Percentiles rank a stretch among this genome's conserved stretches.
phyloP scores from a whole-genome alignment of 2,888 invertebrate genomes.

The Digitonthophagus gazella region DNA sequence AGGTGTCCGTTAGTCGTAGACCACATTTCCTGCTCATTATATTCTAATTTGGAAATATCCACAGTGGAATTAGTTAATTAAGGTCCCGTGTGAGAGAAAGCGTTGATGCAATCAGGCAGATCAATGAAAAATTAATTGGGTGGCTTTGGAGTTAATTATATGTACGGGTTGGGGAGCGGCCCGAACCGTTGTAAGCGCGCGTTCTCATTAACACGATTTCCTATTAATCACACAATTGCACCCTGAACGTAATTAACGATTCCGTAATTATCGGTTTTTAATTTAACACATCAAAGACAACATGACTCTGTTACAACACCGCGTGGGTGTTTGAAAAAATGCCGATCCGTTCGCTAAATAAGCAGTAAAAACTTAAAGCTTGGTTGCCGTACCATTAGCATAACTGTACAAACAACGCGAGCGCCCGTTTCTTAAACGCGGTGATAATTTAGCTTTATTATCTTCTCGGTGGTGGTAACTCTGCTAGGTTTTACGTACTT shows the following conservation, averaged over 20 bases:
- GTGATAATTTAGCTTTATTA: background rate
- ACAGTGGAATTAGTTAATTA: background rate
- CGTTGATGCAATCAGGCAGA: background rate
- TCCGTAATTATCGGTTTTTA: background rate
- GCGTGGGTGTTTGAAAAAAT: background rate
- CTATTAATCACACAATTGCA: background rate
- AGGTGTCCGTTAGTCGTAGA: background rate
- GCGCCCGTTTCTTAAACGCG: background rate
- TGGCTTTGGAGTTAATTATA: background rate
- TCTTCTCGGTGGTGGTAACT: background rate
- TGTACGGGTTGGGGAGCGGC: background rate
- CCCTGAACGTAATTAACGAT: background rate
- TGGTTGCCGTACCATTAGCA: background rate
- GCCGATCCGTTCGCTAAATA: background rate
- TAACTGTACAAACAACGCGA: background rate
- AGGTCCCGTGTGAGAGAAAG: background rate
- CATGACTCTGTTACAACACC: background rate
- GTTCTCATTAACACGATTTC: background rate
- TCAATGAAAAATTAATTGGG: background rate
- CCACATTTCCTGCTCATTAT: background rate
- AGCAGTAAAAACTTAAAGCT: background rate
- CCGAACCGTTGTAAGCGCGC: background rate
- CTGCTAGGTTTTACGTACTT: background rate
- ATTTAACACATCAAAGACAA: background rate
- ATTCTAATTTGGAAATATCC: background rate